Percentiles rank a stretch among this genome's conserved stretches.
Evolutionary conservation across 2,113 vertebrate genomes (phyloP).

Genomic region (Hemichromis elongatus): DNA sequence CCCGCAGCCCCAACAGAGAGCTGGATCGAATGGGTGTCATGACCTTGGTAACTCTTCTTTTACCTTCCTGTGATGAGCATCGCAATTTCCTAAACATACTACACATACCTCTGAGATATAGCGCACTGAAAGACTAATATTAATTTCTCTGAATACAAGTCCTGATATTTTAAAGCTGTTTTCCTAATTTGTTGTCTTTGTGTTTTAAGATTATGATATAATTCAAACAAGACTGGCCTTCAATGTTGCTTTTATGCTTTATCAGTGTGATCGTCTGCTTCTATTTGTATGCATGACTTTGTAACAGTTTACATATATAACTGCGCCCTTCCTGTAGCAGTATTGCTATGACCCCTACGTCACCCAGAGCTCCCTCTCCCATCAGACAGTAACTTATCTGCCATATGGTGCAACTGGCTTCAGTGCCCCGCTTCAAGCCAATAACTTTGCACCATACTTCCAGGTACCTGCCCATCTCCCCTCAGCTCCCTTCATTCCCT

Average conservation of each 20-base stretch:
- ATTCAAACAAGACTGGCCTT: not conserved
- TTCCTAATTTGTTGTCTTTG: not conserved
- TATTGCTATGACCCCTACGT: slow-evolving; percentile 65
- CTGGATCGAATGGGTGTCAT: slow-evolving; percentile 91
- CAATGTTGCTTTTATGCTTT: not conserved
- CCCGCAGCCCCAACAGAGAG: slow-evolving; percentile 88
- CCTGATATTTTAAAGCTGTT: not conserved
- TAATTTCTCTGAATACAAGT: not conserved
- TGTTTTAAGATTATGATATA: not conserved
- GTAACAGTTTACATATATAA: slow-evolving; percentile 37
- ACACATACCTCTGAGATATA: not conserved
- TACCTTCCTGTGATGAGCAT: not conserved
- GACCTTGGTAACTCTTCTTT: slow-evolving; percentile 82
- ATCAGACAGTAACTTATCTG: slow-evolving; percentile 59
- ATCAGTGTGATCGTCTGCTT: not conserved
- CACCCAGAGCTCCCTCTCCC: slow-evolving; percentile 64
- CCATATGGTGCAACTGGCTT: slow-evolving; percentile 44
- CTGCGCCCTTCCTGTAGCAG: slow-evolving; percentile 36
- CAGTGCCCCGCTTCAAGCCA: slow-evolving; percentile 14
- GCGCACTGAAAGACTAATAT: fast-evolving
- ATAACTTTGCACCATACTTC: slow-evolving; percentile 40
- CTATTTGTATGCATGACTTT: not conserved
- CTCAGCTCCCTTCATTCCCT: not conserved
- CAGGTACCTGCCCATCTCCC: slow-evolving; percentile 43
- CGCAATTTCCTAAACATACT: not conserved